Conservation (phyloP, 1,140 invertebrate species). For the Aphaenogaster floridana region DNA sequence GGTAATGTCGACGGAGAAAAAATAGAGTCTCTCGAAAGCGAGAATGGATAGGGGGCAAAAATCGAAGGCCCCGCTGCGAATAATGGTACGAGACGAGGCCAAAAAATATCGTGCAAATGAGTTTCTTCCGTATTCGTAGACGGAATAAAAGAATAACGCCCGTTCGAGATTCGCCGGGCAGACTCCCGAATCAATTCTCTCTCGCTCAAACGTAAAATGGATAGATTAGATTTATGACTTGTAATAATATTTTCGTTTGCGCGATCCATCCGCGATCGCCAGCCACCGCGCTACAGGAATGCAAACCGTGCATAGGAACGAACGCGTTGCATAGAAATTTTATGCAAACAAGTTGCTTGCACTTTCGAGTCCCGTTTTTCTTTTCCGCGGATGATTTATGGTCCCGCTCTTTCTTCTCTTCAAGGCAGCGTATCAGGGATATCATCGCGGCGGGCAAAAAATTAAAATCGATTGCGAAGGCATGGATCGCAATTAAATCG, state of each 20-base stretch:
- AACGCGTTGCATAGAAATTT: constrained; percentile 11
- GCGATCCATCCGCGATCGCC: too few species aligned
- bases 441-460: constrained; percentile 12
- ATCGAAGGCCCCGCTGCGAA: background rate
- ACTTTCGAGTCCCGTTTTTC: background rate
- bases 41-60: constrained; percentile 28
- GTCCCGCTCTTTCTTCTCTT: background rate
- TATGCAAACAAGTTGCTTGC: background rate
- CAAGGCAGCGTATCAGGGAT: background rate
- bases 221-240: background rate
- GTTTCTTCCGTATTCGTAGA: background rate
- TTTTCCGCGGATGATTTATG: constrained; percentile 19
- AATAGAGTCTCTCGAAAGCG: constrained; percentile 13
- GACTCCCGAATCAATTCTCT: constrained; percentile 13
- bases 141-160: background rate
- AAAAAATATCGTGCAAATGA: constrained; percentile 35
- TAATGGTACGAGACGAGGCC: background rate
- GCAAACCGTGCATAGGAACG: background rate
- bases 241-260: constrained; percentile 26
- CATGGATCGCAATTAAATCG: constrained; percentile 49
- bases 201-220: background rate
- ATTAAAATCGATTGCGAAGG: constrained; percentile 36
- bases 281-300: background rate
- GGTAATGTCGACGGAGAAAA: constrained; percentile 27
- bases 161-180: background rate